A percentile compares a stretch with the other conserved stretches of the same genome.
Conservation (phyloP, 2,113 vertebrate genomes). For the Ochotona curzoniae region DNA sequence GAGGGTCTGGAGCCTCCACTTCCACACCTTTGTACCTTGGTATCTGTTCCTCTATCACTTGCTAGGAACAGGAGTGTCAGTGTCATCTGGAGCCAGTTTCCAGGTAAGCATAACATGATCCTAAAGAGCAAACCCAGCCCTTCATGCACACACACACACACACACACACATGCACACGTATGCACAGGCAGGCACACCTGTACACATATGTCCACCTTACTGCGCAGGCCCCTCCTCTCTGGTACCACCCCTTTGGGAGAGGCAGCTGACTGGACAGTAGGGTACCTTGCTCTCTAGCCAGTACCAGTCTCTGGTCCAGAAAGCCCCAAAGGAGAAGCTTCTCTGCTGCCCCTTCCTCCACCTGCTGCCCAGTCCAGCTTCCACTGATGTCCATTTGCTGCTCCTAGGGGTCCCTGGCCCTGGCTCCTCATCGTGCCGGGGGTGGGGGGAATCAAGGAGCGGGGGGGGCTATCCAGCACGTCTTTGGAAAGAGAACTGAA, state of each 20-base stretch:
- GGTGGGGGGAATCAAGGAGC: too few species aligned
- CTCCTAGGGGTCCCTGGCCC: neutral
- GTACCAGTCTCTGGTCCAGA: neutral
- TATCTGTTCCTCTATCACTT: neutral
- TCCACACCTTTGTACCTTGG: neutral
- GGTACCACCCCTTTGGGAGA: neutral
- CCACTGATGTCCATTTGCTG: neutral
- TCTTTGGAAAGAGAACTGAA: conserved; percentile 33
- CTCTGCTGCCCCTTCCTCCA: neutral
- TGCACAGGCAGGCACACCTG: rapidly evolving
- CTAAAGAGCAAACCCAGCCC: neutral
- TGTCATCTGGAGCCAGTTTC: neutral
- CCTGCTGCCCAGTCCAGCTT: conserved; percentile 46
- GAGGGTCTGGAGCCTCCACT: too few species aligned
- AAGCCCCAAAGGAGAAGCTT: neutral
- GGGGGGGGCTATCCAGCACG: neutral
- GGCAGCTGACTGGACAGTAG: too few species aligned
- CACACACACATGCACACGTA: rapidly evolving
- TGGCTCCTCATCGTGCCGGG: neutral
- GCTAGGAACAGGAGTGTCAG: neutral
- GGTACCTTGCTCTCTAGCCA: neutral
- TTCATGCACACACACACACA: neutral
- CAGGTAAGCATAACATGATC: neutral
- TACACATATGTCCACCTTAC: rapidly evolving
- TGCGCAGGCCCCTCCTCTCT: neutral